Evolutionary conservation across 64 coral and sea anemone genomes (phyloP).

Genomic region (Stichodactyla mertensii): DNA sequence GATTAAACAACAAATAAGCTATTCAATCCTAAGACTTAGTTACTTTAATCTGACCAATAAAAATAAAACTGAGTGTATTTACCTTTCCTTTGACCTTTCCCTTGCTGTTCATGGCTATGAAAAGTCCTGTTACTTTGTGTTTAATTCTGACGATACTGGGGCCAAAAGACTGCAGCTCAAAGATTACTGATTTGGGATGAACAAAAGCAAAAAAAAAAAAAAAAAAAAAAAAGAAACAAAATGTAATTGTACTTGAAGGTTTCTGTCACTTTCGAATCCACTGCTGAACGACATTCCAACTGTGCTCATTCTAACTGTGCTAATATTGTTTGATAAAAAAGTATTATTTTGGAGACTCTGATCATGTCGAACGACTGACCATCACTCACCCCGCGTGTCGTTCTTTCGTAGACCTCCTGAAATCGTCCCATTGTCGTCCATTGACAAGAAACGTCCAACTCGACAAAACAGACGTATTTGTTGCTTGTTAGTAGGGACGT

Average conservation of each 20-base stretch:
- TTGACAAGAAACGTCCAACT: slow-evolving; percentile 33
- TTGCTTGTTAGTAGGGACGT: slow-evolving; percentile 16
- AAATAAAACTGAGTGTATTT: background rate
- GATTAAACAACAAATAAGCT: background rate
- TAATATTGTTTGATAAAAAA: no score
- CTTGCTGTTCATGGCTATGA: slow-evolving; percentile 51
- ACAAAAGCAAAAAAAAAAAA: background rate
- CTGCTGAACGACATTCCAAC: no score
- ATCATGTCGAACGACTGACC: no score
- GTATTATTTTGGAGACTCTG: no score
- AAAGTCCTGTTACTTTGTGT: slow-evolving; percentile 49
- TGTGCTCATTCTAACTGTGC: no score
- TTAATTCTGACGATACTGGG: slow-evolving; percentile 66
- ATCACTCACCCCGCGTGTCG: background rate
- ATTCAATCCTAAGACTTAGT: no score
- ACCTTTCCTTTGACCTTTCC: slow-evolving; percentile 63
- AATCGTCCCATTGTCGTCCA: slow-evolving; percentile 47
- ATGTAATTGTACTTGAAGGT: background rate
- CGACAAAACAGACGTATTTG: slow-evolving; percentile 33
- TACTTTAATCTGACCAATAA: no score
- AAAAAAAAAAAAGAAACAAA: no score
- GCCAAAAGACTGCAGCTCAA: slow-evolving; percentile 88
- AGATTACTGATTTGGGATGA: slow-evolving; percentile 36
- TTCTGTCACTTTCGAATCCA: background rate
- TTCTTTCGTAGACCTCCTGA: slow-evolving; percentile 21